These are phyloP conservation scores for Dicyrtoma fusca DNA, from an alignment of 2,888 invertebrate species.

Conservation along the genomic window DNA sequence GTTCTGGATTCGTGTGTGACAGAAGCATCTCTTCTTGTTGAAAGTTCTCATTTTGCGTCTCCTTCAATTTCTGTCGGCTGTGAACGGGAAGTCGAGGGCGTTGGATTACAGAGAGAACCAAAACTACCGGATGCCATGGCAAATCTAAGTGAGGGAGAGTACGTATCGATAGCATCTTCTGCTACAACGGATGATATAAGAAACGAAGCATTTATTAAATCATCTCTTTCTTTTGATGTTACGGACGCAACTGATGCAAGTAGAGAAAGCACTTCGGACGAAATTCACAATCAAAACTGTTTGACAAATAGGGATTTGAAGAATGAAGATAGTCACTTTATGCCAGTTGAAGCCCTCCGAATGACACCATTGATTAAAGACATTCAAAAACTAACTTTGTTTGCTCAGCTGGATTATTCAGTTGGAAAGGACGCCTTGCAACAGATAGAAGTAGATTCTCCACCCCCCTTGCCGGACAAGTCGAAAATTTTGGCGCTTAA, in stretches of 20 bases:
- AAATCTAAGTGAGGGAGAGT: constrained; percentile 41
- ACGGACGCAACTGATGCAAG: too few relatives aligned
- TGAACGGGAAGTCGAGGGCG: not conserved
- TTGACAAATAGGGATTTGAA: not conserved
- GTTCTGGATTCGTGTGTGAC: constrained; percentile 28
- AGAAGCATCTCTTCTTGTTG: not conserved
- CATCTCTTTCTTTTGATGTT: constrained; percentile 37
- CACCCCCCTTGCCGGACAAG: not conserved
- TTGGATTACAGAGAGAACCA: too few relatives aligned
- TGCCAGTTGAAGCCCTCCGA: constrained; percentile 23
- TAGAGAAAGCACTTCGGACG: not conserved
- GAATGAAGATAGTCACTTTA: not conserved
- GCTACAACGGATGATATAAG: constrained; percentile 43
- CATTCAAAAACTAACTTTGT: constrained; percentile 46
- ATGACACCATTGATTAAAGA: constrained; percentile 51
- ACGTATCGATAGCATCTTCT: constrained; percentile 40
- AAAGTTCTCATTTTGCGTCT: not conserved
- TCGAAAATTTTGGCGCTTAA: not conserved
- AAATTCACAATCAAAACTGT: not conserved
- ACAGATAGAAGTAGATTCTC: not conserved
- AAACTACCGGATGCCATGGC: not conserved
- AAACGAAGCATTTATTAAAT: constrained; percentile 50
- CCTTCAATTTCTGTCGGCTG: constrained; percentile 36
- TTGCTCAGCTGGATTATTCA: constrained; percentile 18
- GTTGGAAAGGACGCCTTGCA: not conserved